These are phyloP conservation scores for Hyperoplus immaculatus DNA, from an alignment of 2,797 vertebrate species.

Conservation along the genomic window DNA sequence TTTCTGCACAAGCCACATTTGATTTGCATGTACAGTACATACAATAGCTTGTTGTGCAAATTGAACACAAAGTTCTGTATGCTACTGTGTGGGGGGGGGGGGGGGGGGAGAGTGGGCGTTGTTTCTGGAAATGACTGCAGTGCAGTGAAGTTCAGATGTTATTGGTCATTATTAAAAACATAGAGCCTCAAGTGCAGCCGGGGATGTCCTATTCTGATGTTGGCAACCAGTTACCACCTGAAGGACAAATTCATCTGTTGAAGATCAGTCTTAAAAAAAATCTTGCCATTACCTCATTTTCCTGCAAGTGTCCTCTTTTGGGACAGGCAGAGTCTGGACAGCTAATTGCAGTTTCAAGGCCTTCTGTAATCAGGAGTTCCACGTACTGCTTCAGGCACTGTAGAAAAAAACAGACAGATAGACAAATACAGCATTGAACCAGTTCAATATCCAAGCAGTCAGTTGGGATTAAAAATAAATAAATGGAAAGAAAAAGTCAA, in stretches of 20 bases:
- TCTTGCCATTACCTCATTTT: constrained; percentile 90
- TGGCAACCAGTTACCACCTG: neutral
- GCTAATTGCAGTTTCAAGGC: constrained; percentile 96
- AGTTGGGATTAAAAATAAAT: neutral
- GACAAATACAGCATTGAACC: constrained; percentile 27
- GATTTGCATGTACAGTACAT: neutral
- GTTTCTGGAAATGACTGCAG: neutral
- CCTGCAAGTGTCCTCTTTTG: constrained; percentile 94
- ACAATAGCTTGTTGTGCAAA: neutral
- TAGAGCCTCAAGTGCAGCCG: neutral
- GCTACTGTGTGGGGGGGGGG: neutral
- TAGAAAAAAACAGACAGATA: constrained; percentile 40
- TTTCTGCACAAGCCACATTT: neutral
- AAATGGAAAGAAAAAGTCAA: neutral
- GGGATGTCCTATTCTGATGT: neutral
- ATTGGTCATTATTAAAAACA: neutral
- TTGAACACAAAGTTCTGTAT: neutral
- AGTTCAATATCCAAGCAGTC: constrained; percentile 28
- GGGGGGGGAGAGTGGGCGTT: neutral
- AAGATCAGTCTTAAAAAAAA: neutral
- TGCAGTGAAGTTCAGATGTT: neutral
- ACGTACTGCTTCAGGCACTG: constrained; percentile 99
- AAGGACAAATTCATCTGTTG: neutral
- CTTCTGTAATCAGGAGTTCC: constrained; percentile 98
- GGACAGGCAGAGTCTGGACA: constrained; percentile 97